Percentiles rank a stretch among this genome's conserved stretches.
These are phyloP conservation scores for Sebastes nivosus DNA, from an alignment of 2,797 vertebrate genomes.

Conservation along the genomic window DNA sequence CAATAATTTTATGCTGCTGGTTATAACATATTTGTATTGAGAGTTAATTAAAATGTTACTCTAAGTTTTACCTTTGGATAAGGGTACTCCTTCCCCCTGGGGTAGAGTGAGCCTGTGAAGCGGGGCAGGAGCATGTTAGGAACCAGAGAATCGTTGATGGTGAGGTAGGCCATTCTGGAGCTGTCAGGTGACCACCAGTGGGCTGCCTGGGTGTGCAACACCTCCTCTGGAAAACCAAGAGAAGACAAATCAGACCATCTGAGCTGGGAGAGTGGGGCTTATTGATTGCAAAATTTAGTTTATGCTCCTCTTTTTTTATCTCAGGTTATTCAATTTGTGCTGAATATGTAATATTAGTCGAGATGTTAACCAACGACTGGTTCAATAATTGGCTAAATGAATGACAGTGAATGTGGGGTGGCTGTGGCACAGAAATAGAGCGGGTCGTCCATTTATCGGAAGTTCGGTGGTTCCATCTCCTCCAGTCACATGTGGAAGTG, in stretches of 20 bases:
- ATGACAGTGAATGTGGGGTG: no score
- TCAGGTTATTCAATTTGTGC: neutral
- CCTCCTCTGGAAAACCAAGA: constrained; percentile 67
- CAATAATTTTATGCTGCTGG: no score
- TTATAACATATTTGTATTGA: neutral
- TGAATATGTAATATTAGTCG: neutral
- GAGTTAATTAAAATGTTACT: neutral
- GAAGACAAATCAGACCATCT: neutral
- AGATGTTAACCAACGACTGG: no score
- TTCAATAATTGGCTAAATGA: no score
- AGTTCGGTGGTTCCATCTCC: no score
- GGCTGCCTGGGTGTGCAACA: constrained; percentile 68
- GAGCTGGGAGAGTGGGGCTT: neutral
- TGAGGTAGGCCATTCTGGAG: constrained; percentile 79
- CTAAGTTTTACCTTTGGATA: constrained; percentile 76
- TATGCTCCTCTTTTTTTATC: neutral
- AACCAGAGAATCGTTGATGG: constrained; percentile 78
- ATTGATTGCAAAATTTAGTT: neutral
- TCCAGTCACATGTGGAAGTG: no score
- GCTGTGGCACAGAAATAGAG: no score
- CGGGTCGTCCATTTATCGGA: no score
- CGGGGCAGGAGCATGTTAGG: constrained; percentile 76
- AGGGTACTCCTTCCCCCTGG: constrained; percentile 71
- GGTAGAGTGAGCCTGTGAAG: constrained; percentile 79
- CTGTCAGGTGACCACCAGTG: constrained; percentile 84